phyloP scores from a whole-genome alignment of 2,888 invertebrate genomes.

The Eupithecia dodoneata region DNA sequence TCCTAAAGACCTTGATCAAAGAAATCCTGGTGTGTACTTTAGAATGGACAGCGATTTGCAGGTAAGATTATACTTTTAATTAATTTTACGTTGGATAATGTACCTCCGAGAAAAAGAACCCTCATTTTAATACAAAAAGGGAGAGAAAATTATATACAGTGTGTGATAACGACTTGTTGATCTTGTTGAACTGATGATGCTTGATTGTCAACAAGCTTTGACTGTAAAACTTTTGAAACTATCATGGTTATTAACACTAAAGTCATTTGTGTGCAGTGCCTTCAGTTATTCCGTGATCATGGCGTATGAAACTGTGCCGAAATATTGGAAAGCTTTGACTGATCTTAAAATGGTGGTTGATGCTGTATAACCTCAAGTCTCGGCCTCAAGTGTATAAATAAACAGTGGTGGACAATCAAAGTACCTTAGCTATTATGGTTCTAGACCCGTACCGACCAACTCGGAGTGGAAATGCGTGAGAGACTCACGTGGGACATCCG shows the following conservation, averaged over 20 bases:
- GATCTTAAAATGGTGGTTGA: not conserved
- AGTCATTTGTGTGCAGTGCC: too few relatives aligned
- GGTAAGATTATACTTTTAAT: slow-evolving; percentile 48
- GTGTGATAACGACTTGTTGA: too few relatives aligned
- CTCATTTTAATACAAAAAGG: not conserved
- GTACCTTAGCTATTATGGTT: not conserved
- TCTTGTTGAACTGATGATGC: too few relatives aligned
- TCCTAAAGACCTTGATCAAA: slow-evolving; percentile 89
- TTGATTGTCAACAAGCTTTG: too few relatives aligned
- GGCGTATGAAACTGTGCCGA: too few relatives aligned
- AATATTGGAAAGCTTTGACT: too few relatives aligned
- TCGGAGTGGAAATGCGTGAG: slow-evolving; percentile 94
- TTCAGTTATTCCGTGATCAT: too few relatives aligned
- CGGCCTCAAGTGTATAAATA: too few relatives aligned
- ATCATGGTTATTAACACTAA: too few relatives aligned
- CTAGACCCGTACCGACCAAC: slow-evolving; percentile 88
- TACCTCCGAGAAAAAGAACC: not conserved
- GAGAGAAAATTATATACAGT: too few relatives aligned
- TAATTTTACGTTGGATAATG: not conserved
- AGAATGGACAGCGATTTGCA: slow-evolving; percentile 84
- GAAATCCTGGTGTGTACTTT: slow-evolving; percentile 93
- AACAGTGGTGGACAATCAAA: too few relatives aligned
- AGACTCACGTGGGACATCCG: slow-evolving; percentile 94
- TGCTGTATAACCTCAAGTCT: not conserved
- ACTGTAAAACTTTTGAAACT: too few relatives aligned